These are phyloP conservation scores for Scartelaos histophorus DNA, from an alignment of 2,113 vertebrate genomes.

Conservation along the genomic window DNA sequence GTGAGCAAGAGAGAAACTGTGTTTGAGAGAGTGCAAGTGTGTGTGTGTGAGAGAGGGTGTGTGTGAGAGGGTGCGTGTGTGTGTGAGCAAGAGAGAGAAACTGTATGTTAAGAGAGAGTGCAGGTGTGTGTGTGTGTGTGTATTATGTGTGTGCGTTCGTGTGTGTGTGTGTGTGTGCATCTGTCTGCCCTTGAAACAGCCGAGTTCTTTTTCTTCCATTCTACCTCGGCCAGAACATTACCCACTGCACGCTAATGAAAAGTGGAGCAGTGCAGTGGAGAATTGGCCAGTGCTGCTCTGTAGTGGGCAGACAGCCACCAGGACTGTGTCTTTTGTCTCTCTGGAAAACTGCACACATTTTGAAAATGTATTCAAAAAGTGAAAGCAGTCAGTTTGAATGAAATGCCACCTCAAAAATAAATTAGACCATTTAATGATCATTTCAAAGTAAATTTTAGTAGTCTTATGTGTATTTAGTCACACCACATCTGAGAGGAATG, in stretches of 20 bases:
- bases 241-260: constrained; percentile 21
- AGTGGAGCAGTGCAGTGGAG: constrained; percentile 44
- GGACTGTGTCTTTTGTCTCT: constrained; percentile 7
- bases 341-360: neutral
- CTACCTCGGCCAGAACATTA: constrained; percentile 9
- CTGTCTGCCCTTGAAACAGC: constrained; percentile 60
- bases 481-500: too few species aligned
- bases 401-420: neutral
- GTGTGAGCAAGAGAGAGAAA: too few species aligned
- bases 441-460: too few species aligned
- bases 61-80: constrained; percentile 3
- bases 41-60: neutral
- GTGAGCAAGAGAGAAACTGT: too few species aligned
- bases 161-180: constrained; percentile 35
- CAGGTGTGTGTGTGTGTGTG: too few species aligned
- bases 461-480: too few species aligned
- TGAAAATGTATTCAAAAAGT: neutral
- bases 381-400: neutral
- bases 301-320: constrained; percentile 18
- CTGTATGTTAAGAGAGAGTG: too few species aligned
- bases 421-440: neutral
- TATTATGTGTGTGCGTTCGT: constrained; percentile 22
- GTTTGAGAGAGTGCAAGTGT: too few species aligned
- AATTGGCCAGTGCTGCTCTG: constrained; percentile 17
- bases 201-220: constrained; percentile 7